Evolutionary conservation across 1,140 invertebrate genomes (phyloP).

Genomic region (Calosoma granatense): DNA sequence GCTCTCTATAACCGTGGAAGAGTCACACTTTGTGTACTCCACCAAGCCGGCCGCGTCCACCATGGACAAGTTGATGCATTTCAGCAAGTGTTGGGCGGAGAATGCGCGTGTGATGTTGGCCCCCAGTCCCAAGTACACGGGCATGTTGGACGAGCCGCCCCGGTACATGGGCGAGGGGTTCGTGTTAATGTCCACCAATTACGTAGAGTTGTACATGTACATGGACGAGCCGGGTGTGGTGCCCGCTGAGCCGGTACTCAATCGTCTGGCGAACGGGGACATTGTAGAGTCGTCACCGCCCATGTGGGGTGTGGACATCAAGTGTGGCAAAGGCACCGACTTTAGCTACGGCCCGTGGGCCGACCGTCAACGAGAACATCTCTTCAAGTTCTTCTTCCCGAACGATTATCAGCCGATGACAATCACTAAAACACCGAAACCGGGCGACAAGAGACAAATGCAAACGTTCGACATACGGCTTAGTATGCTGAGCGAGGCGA

Average conservation of each 20-base stretch:
- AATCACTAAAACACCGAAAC: conserved; percentile 64
- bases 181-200: conserved; percentile 90
- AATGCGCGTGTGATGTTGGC: conserved; percentile 82
- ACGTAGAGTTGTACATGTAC: conserved; percentile 90
- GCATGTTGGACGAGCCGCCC: conserved; percentile 89
- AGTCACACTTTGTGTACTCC: conserved; percentile 89
- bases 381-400: conserved; percentile 96
- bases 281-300: conserved; percentile 84
- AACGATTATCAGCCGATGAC: conserved; percentile 71
- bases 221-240: conserved; percentile 91
- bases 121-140: conserved; percentile 87
- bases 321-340: conserved; percentile 93
- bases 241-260: conserved; percentile 78
- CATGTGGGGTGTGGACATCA: conserved; percentile 90
- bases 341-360: conserved; percentile 98
- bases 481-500: conserved; percentile 82
- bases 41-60: conserved; percentile 89
- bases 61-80: conserved; percentile 93
- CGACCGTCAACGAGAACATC: conserved; percentile 87
- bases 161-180: conserved; percentile 97
- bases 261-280: conserved; percentile 88
- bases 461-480: conserved; percentile 89
- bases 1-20: conserved; percentile 85
- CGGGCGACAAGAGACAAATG: conserved; percentile 78
- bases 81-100: conserved; percentile 88